A percentile compares a stretch with the other conserved stretches of the same genome.
Conservation (phyloP, 2,797 vertebrate genomes). For the Diplodus puntazzo region DNA sequence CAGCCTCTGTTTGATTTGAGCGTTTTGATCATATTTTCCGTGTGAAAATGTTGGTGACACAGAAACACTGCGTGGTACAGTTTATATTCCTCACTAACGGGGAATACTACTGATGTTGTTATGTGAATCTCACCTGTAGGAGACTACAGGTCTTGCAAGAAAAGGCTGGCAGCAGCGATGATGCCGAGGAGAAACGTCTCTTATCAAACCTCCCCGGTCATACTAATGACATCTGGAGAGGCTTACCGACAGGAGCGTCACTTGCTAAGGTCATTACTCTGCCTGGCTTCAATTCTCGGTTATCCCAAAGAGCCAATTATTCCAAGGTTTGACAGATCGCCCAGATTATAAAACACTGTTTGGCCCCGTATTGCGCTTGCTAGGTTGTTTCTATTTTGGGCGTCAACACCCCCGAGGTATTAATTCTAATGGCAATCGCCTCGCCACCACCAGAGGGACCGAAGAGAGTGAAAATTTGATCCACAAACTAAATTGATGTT, state of each 20-base stretch:
- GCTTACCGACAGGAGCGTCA: slow-evolving; percentile 46
- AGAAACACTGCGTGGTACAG: neutral
- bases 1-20: slow-evolving; percentile 13
- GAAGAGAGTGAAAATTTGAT: slow-evolving; percentile 64
- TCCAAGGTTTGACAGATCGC: slow-evolving; percentile 64
- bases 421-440: slow-evolving; percentile 69
- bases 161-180: slow-evolving; percentile 13
- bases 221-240: slow-evolving; percentile 55
- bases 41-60: neutral
- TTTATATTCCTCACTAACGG: slow-evolving; percentile 5
- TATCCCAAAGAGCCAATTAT: slow-evolving; percentile 73
- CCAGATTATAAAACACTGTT: slow-evolving; percentile 62
- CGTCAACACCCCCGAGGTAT: slow-evolving; percentile 55
- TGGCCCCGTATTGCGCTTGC: slow-evolving; percentile 42
- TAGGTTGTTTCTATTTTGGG: slow-evolving; percentile 68
- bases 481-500: slow-evolving; percentile 71
- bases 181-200: slow-evolving; percentile 38
- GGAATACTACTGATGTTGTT: neutral
- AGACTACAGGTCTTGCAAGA: neutral
- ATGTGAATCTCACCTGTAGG: slow-evolving; percentile 6
- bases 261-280: slow-evolving; percentile 66
- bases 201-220: slow-evolving; percentile 41
- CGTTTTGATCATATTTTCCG: slow-evolving; percentile 30
- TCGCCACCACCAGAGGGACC: slow-evolving; percentile 48
- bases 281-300: slow-evolving; percentile 57